A percentile compares a stretch with the other conserved stretches of the same genome.
Evolutionary conservation across 2,888 invertebrate species (phyloP).

Genomic region (Yponomeuta plumbellus): DNA sequence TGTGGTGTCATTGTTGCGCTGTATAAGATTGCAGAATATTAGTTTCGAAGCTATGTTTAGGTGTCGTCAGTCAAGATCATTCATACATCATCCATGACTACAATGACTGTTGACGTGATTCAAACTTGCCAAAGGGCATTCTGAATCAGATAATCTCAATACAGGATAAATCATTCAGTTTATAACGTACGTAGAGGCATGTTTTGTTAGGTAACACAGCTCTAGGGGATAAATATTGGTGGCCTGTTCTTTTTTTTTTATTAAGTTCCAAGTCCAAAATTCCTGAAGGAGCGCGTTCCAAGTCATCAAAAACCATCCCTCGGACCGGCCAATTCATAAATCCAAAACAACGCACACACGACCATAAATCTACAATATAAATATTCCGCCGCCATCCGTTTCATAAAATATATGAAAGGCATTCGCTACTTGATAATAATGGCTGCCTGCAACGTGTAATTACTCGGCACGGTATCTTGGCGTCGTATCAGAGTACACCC

Average conservation of each 20-base stretch:
- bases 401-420: conserved; percentile 73
- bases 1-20: too few species aligned
- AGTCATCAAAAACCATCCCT: conserved; percentile 8
- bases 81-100: not conserved
- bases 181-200: not conserved
- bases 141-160: not conserved
- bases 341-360: conserved; percentile 38
- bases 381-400: conserved; percentile 69
- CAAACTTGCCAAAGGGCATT: not conserved
- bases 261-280: too few species aligned
- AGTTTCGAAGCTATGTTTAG: too few species aligned
- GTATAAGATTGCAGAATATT: too few species aligned
- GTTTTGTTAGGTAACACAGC: not conserved
- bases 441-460: conserved; percentile 67
- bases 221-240: too few species aligned
- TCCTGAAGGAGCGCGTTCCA: not conserved
- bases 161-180: not conserved
- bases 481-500: conserved; percentile 47
- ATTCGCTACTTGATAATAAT: conserved; percentile 73
- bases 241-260: too few species aligned
- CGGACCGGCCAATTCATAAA: conserved; percentile 30
- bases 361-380: conserved; percentile 71
- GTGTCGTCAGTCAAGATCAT: too few species aligned
- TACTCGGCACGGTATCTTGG: conserved; percentile 56
- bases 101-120: not conserved